phyloP scores from a whole-genome alignment of 2,888 invertebrate genomes.

The Monoplex corrugatus region DNA sequence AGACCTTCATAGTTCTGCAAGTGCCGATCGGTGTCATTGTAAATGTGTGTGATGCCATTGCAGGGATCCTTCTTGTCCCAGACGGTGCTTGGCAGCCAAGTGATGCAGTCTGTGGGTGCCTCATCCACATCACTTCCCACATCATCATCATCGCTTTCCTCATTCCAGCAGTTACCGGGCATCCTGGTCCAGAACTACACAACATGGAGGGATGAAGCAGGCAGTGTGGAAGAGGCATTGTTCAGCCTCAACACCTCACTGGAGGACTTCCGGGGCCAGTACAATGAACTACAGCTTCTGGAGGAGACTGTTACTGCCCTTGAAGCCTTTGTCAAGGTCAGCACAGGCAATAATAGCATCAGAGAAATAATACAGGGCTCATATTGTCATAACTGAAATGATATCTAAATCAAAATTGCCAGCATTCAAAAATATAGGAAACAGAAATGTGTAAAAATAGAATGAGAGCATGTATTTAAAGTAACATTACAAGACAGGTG shows the following conservation, averaged over 20 bases:
- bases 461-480: too few species aligned
- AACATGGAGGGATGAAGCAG: conserved; percentile 63
- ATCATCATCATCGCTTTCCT: background rate
- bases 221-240: conserved; percentile 78
- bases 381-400: too few species aligned
- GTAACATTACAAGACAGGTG: too few species aligned
- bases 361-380: too few species aligned
- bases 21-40: too few species aligned
- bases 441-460: too few species aligned
- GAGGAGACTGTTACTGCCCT: conserved; percentile 80
- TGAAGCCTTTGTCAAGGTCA: conserved; percentile 80
- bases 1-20: background rate
- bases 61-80: conserved; percentile 45
- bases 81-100: conserved; percentile 39
- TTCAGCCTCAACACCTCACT: conserved; percentile 77
- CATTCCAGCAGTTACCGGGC: conserved; percentile 51
- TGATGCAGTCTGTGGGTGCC: background rate
- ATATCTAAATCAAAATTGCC: too few species aligned
- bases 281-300: conserved; percentile 81
- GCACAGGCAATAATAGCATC: too few species aligned
- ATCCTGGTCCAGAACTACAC: conserved; percentile 54
- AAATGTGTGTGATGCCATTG: background rate
- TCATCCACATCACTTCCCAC: conserved; percentile 28
- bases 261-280: conserved; percentile 83
- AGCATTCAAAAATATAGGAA: too few species aligned